These are phyloP conservation scores for Stegostoma tigrinum DNA, from an alignment of 2,113 vertebrate genomes.

Conservation along the genomic window DNA sequence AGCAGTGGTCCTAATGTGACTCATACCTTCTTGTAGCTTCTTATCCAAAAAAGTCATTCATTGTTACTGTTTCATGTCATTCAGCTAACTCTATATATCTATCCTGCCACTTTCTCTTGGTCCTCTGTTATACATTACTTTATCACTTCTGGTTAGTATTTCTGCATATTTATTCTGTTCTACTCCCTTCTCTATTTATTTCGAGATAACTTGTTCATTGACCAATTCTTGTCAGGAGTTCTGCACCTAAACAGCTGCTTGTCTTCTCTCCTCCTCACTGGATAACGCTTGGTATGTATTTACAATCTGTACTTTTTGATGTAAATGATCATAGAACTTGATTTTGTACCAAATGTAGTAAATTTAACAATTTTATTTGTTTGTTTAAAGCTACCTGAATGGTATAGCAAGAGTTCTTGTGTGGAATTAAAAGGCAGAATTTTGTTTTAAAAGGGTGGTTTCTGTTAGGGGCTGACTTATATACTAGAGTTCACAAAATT, in stretches of 20 bases:
- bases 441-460: not conserved
- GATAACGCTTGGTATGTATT: not conserved
- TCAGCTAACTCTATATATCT: no score
- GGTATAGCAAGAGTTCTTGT: not conserved
- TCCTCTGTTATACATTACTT: no score
- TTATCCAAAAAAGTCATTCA: no score
- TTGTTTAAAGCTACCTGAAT: not conserved
- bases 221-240: not conserved
- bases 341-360: not conserved
- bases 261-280: not conserved
- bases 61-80: no score
- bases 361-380: constrained; percentile 8
- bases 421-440: not conserved
- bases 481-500: not conserved
- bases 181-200: not conserved
- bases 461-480: not conserved
- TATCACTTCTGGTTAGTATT: not conserved
- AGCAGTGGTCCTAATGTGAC: not conserved
- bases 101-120: no score
- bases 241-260: not conserved
- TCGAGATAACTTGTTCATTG: not conserved
- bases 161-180: not conserved
- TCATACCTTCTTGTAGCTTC: no score
- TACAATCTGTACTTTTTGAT: not conserved
- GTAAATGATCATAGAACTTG: not conserved